Conservation (phyloP, 2,888 invertebrate genomes). For the Hofmannophila pseudospretella region DNA sequence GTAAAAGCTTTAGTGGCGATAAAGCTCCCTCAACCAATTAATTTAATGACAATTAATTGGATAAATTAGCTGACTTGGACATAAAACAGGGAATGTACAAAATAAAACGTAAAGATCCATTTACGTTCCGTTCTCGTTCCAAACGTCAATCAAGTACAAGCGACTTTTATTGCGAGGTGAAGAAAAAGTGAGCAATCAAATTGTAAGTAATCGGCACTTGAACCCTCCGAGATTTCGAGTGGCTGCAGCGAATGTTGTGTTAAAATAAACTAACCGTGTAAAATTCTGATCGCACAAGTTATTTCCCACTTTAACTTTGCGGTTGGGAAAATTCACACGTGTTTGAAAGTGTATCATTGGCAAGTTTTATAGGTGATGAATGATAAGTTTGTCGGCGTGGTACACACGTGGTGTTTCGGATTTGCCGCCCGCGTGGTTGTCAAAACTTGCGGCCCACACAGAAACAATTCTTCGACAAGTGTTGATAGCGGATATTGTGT, state of each 20-base stretch:
- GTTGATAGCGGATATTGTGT: no score
- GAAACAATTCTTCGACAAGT: slow-evolving; percentile 15
- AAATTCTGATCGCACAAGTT: slow-evolving; percentile 23
- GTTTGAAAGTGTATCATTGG: slow-evolving; percentile 4
- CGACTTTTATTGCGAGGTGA: slow-evolving; percentile 12
- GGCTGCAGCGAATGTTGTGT: slow-evolving; percentile 26
- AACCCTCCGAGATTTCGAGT: slow-evolving; percentile 22
- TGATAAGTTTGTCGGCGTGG: slow-evolving; percentile 10
- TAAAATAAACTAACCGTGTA: slow-evolving; percentile 43
- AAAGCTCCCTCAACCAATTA: neutral
- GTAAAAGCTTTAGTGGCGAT: neutral
- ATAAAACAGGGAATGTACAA: slow-evolving; percentile 6
- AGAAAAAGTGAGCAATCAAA: slow-evolving; percentile 17
- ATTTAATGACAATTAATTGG: slow-evolving; percentile 6
- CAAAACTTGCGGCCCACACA: slow-evolving; percentile 28
- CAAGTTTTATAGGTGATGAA: slow-evolving; percentile 7
- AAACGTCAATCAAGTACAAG: slow-evolving; percentile 3
- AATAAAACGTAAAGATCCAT: slow-evolving; percentile 3
- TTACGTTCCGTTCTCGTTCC: neutral
- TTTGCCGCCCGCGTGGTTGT: slow-evolving; percentile 32
- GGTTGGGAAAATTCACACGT: slow-evolving; percentile 7
- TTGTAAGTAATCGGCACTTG: slow-evolving; percentile 19
- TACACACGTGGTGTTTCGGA: slow-evolving; percentile 30
- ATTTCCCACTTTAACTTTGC: slow-evolving; percentile 7
- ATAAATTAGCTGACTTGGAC: slow-evolving; percentile 9